Evolutionary conservation across 2,888 invertebrate genomes (phyloP).

Genomic region (Ectemnius cavifrons): DNA sequence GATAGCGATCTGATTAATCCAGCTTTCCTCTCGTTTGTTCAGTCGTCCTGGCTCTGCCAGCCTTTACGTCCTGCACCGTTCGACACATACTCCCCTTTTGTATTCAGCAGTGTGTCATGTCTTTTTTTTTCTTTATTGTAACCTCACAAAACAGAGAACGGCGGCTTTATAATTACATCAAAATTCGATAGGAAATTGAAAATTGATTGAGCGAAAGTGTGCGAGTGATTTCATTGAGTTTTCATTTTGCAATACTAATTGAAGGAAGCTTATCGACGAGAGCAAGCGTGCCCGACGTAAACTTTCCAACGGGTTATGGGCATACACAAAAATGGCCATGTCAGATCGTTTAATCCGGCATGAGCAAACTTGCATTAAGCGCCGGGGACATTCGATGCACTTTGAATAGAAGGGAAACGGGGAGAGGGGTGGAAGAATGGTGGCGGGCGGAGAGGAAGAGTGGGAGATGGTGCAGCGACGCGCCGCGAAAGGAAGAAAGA

Average conservation of each 20-base stretch:
- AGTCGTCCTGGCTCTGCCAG: slow-evolving; percentile 7
- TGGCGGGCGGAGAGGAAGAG: slow-evolving; percentile 20
- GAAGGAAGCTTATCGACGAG: background rate
- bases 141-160: too few relatives aligned
- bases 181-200: too few relatives aligned
- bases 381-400: slow-evolving; percentile 37
- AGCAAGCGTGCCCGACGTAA: background rate
- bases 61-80: background rate
- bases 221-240: background rate
- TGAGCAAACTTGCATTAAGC: slow-evolving; percentile 58
- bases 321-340: slow-evolving; percentile 49
- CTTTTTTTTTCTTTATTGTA: too few relatives aligned
- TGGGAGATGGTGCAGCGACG: slow-evolving; percentile 36
- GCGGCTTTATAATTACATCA: too few relatives aligned
- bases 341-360: slow-evolving; percentile 56
- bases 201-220: too few relatives aligned
- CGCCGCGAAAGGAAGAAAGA: slow-evolving; percentile 18
- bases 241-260: background rate
- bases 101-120: too few relatives aligned
- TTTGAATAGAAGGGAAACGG: slow-evolving; percentile 14
- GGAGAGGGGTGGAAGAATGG: slow-evolving; percentile 23
- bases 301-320: slow-evolving; percentile 17
- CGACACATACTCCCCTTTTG: background rate
- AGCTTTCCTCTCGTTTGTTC: slow-evolving; percentile 30
- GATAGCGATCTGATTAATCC: slow-evolving; percentile 30